A percentile compares a stretch with the other conserved stretches of the same genome.
These are phyloP conservation scores for Dusona sp. DNA, from an alignment of 2,888 invertebrate genomes.

Conservation along the genomic window DNA sequence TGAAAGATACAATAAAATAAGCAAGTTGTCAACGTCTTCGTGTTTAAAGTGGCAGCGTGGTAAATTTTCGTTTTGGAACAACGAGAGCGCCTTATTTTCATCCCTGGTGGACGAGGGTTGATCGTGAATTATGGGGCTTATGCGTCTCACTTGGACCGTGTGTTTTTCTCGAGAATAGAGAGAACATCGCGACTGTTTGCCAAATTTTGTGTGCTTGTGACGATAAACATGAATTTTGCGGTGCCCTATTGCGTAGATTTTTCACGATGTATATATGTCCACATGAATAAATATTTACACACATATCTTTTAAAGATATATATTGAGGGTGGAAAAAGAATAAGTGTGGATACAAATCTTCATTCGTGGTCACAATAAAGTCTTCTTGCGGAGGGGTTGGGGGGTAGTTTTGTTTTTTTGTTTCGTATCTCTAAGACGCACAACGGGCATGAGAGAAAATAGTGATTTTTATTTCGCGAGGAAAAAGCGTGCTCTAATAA, in stretches of 20 bases:
- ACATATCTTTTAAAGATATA: background rate
- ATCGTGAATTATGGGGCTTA: constrained; percentile 46
- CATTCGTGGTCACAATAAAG: constrained; percentile 21
- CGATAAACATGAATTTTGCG: constrained; percentile 51
- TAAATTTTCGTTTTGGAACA: constrained; percentile 23
- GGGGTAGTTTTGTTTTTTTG: constrained; percentile 14
- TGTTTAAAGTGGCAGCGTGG: constrained; percentile 4
- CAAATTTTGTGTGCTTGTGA: constrained; percentile 32
- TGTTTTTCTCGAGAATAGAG: constrained; percentile 28
- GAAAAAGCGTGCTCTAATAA: constrained; percentile 8
- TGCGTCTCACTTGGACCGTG: constrained; percentile 7
- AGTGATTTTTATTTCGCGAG: constrained; percentile 39
- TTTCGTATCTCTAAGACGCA: background rate
- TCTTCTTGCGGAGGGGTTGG: background rate
- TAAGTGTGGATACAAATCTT: constrained; percentile 34
- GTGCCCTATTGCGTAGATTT: background rate
- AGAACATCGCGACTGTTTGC: constrained; percentile 29
- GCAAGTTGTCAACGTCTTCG: background rate
- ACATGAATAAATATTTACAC: background rate
- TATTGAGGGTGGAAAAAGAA: background rate
- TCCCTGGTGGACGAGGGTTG: constrained; percentile 28
- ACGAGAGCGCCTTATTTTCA: constrained; percentile 48
- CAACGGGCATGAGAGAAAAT: background rate
- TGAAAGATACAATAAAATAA: constrained; percentile 6
- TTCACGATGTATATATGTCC: background rate